These are phyloP conservation scores for Oryzias melastigma DNA, from an alignment of 2,113 vertebrate genomes.

Conservation along the genomic window DNA sequence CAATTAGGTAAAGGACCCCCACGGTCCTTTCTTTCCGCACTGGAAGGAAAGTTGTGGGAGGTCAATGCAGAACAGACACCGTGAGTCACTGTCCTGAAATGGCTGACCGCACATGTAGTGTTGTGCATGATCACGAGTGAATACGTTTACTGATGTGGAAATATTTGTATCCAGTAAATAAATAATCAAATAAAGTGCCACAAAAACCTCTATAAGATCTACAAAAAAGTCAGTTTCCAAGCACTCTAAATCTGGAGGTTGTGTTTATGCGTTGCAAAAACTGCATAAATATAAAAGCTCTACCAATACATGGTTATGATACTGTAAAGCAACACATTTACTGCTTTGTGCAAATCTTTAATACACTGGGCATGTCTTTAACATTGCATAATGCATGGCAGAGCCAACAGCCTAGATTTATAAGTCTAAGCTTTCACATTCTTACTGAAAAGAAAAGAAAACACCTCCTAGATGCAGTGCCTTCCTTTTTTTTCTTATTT, in stretches of 20 bases:
- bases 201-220: too few species aligned
- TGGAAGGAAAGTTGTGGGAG: conserved; percentile 46
- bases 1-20: conserved; percentile 32
- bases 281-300: background rate
- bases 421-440: background rate
- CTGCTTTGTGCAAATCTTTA: background rate
- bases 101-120: conserved; percentile 41
- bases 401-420: background rate
- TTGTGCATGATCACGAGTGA: conserved; percentile 5
- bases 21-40: conserved; percentile 33
- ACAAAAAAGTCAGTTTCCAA: too few species aligned
- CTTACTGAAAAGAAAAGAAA: background rate
- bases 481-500: conserved; percentile 4
- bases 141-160: conserved; percentile 2
- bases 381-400: conserved; percentile 10
- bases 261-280: too few species aligned
- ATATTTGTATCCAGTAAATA: background rate
- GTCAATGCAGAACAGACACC: conserved; percentile 56
- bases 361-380: background rate
- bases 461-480: conserved; percentile 1
- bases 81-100: conserved; percentile 52
- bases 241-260: too few species aligned
- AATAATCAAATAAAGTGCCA: too few species aligned
- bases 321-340: conserved; percentile 12
- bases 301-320: background rate